Conservation (phyloP, 2,113 vertebrate genomes). For the Macrotis lagotis region DNA sequence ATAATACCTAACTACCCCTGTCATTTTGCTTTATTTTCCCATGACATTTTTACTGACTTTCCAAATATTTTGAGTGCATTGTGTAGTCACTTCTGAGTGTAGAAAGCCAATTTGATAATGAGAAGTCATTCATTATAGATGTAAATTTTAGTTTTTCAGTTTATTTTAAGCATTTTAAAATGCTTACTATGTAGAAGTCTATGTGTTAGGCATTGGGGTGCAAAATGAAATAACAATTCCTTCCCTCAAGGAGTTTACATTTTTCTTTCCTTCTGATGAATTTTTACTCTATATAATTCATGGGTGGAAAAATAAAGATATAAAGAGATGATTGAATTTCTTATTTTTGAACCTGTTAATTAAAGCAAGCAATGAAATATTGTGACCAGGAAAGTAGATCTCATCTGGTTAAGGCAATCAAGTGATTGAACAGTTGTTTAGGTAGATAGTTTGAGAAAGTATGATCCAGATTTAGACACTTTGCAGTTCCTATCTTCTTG, state of each 20-base stretch:
- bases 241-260: not conserved
- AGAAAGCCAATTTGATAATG: not conserved
- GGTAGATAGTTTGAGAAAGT: not conserved
- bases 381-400: not conserved
- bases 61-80: not conserved
- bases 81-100: not conserved
- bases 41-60: not conserved
- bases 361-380: not conserved
- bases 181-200: not conserved
- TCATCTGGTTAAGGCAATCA: not conserved
- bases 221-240: not conserved
- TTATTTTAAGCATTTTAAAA: not conserved
- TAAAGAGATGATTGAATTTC: not conserved
- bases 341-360: not conserved
- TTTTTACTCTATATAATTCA: not conserved
- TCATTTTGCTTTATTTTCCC: too few relatives aligned
- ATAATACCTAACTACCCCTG: not conserved
- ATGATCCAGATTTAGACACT: not conserved
- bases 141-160: not conserved
- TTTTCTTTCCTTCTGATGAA: not conserved
- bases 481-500: not conserved
- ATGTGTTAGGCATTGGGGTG: not conserved
- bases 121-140: not conserved
- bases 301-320: not conserved
- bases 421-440: not conserved